A percentile compares a stretch with the other conserved stretches of the same genome.
phyloP scores from a whole-genome alignment of 2,113 vertebrate species.

The Neogobius melanostomus region DNA sequence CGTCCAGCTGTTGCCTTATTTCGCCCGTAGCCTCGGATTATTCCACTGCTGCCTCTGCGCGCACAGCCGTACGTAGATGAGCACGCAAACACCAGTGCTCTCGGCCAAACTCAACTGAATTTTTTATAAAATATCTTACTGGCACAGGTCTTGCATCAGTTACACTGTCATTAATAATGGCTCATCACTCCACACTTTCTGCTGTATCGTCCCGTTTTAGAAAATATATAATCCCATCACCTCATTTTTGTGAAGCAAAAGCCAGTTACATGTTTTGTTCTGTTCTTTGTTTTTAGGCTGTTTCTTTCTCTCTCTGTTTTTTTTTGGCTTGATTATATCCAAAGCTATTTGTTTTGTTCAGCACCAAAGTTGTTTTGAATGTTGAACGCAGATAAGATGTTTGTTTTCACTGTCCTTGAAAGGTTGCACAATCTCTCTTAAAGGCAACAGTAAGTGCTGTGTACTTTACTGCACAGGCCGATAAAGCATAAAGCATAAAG shows the following conservation, averaged over 20 bases:
- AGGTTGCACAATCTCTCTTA: slow-evolving; percentile 6
- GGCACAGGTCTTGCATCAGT: slow-evolving; percentile 29
- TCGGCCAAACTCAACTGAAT: slow-evolving; percentile 47
- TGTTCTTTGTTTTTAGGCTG: background rate
- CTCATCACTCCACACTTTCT: too few relatives aligned
- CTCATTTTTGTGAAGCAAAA: too few relatives aligned
- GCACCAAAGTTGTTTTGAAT: background rate
- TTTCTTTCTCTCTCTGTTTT: background rate
- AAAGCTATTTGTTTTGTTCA: background rate
- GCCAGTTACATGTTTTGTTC: too few relatives aligned
- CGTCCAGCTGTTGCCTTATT: background rate
- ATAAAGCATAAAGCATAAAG: slow-evolving; percentile 45
- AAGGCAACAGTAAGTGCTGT: background rate
- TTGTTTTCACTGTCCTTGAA: slow-evolving; percentile 14
- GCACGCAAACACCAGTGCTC: slow-evolving; percentile 3
- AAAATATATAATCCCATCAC: too few relatives aligned
- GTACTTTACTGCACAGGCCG: slow-evolving; percentile 19
- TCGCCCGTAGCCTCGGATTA: slow-evolving; percentile 11
- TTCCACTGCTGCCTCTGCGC: slow-evolving; percentile 40
- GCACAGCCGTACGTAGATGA: background rate
- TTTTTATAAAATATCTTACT: slow-evolving; percentile 50
- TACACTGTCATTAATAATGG: slow-evolving; percentile 27
- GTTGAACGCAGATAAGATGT: background rate
- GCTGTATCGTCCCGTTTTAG: too few relatives aligned
- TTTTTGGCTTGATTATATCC: background rate